phyloP scores from a whole-genome alignment of 2,113 vertebrate genomes.

The Notothenia rossii region DNA sequence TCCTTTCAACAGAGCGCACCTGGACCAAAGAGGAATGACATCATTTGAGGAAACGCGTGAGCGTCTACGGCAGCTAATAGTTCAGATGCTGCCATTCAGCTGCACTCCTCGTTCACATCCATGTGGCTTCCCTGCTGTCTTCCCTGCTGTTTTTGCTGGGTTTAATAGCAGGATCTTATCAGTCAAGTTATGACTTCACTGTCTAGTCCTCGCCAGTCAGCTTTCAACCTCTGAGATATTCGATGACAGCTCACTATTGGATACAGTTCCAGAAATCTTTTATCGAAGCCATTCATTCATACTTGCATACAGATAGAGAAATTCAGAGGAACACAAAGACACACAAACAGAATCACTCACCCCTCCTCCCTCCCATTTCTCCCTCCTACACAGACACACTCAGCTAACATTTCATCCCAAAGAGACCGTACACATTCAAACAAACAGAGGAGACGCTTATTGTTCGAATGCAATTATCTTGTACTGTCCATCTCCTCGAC shows the following conservation, averaged over 20 bases:
- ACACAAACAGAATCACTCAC: conserved; percentile 55
- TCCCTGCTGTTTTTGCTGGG: conserved; percentile 22
- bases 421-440: conserved; percentile 78
- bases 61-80: conserved; percentile 9
- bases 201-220: conserved; percentile 57
- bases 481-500: conserved; percentile 80
- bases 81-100: conserved; percentile 50
- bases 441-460: conserved; percentile 74
- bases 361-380: conserved; percentile 1
- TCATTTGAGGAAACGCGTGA: conserved; percentile 59
- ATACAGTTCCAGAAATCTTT: conserved; percentile 62
- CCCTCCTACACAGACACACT: conserved; percentile 57
- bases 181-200: conserved; percentile 67
- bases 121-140: conserved; percentile 31
- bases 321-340: conserved; percentile 58
- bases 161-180: conserved; percentile 70
- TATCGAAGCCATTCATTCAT: conserved; percentile 68
- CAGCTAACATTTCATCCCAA: conserved; percentile 76
- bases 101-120: conserved; percentile 26
- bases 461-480: conserved; percentile 81
- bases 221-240: conserved; percentile 52
- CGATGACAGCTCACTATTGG: conserved; percentile 66
- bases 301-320: conserved; percentile 61
- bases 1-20: conserved; percentile 33
- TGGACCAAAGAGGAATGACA: conserved; percentile 49